Percentiles rank a stretch among this genome's conserved stretches.
These are phyloP conservation scores for Rotaria macrura DNA, from an alignment of 2,888 invertebrate genomes.

Conservation along the genomic window DNA sequence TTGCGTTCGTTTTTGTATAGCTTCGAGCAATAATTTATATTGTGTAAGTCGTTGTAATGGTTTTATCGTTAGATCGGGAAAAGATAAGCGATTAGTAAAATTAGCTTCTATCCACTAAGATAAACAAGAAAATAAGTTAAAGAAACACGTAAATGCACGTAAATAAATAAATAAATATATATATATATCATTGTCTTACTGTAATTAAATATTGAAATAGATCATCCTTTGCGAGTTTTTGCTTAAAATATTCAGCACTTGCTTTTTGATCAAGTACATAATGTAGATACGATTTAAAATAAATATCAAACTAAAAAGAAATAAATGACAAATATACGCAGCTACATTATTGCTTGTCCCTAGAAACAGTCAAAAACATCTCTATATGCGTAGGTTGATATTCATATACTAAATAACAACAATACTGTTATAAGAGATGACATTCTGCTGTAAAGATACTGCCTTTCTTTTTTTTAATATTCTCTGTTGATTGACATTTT, in stretches of 20 bases:
- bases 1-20: neutral
- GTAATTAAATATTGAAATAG: constrained; percentile 9
- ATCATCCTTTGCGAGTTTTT: neutral
- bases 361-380: neutral
- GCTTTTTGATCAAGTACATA: constrained; percentile 18
- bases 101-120: neutral
- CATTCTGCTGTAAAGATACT: neutral
- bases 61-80: neutral
- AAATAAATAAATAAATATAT: neutral
- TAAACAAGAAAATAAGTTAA: neutral
- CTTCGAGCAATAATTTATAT: constrained; percentile 19
- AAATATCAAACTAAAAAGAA: neutral
- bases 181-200: neutral
- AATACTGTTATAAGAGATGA: neutral
- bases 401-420: neutral
- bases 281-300: neutral
- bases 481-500: neutral
- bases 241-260: constrained; percentile 13
- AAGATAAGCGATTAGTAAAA: constrained; percentile 8
- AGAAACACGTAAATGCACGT: too few relatives aligned
- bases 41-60: constrained; percentile 10
- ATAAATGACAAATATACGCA: too few relatives aligned
- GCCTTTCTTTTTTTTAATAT: neutral
- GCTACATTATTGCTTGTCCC: neutral
- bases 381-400: neutral